Evolutionary conservation across 2,888 invertebrate species (phyloP), one percentile per base, ranked within the genome.

Genomic region (Hypena proboscidalis): DNA sequence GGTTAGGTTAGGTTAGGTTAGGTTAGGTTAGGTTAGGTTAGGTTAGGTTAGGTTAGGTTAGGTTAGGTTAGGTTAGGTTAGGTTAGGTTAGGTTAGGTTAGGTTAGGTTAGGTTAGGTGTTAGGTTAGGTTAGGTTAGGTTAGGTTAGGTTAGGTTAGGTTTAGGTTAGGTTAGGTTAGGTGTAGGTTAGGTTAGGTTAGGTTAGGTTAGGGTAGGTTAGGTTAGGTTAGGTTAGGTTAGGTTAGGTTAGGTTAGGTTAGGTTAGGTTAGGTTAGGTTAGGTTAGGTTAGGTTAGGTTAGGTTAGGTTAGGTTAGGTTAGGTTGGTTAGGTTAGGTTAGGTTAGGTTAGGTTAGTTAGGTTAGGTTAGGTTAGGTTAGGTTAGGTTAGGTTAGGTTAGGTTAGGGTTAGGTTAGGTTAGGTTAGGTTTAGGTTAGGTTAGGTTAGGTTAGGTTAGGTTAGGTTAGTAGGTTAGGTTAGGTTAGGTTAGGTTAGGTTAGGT

Each of bases 111-210:
- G 53, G 57, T 51, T 53, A 47, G 53, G 57, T 57, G 58, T 54
- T 58, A 51, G 58, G 54, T 49, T 49, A 41, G 50, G 38, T 46
- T 45, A 33, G 50, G 57, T 58, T 58, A 50, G 57, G 57, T 58
- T 58, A 46, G 58, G 54, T 54, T 58, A 44, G 57, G 57, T 57
- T 56, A 53, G 58, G 58, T 58, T 58, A 48, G 51, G 48, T 51
- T 58, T 58, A 44, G 57, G 57, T 57, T 56, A 43, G 43, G 47
- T 52, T 52, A 40, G 43, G 47, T 47, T 48, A 37, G 47, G 53
- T 59, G n/a, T 59, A 51, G 55, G 50, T 59, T 53, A 43, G 55
- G 53, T 56, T 56, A 50, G 47, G 44, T 53, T 53, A 40, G 47
- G 47, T 53, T 48, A 41, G 47, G 47, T 48, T 53, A 41, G 47